Evolutionary conservation across 2,113 vertebrate genomes (phyloP), one percentile per base, ranked within the genome.

Genomic region (Gobiocypris rarus): DNA sequence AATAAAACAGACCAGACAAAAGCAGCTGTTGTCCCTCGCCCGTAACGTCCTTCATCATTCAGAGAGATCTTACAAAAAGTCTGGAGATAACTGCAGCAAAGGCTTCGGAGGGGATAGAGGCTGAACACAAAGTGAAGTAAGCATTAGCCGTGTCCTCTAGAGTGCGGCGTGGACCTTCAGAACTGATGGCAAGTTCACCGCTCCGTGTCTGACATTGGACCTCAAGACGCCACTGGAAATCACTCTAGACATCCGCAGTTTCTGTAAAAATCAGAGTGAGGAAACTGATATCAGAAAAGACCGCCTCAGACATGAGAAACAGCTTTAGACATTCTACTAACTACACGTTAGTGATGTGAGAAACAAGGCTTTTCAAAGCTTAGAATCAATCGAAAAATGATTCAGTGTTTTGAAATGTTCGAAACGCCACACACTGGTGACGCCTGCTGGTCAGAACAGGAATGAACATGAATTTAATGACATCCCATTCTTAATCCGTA

Each of bases 101-200:
- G 6, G 52, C 34, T 48, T 63, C 73, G 50, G 56, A 84, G 26
- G 41, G 58, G 54, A 61, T 67, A 48, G 65, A 45, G 50, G 63
- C 48, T 24, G 17, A 67, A 79, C 38, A 9, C 73, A 34, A 54
- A 79, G 69, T 84, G 80, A 86, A 76, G 70, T 87, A 83, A 88
- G 85, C 88, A 26, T 79, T 85, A 65, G 83, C 19, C 15, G 9
- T 65, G 84, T 89, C 90, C 94, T 87, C 75, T 69, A 90, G 94
- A 85, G 91, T 92, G 91, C 88, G 77, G 81, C 81, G 84, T 63
- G 41, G 41, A 1, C 9, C 71, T 77, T 80, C 75, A 78, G 28
- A 43, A 73, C 50, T 6, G 52, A 52, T 24, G 83, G 87, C 5
- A 85, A 83, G 83, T 31, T 31, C 31, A 82, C 76, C 81, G 79